Evolutionary conservation across 1,140 invertebrate genomes (phyloP).

Genomic region (Mizuhopecten yessoensis): DNA sequence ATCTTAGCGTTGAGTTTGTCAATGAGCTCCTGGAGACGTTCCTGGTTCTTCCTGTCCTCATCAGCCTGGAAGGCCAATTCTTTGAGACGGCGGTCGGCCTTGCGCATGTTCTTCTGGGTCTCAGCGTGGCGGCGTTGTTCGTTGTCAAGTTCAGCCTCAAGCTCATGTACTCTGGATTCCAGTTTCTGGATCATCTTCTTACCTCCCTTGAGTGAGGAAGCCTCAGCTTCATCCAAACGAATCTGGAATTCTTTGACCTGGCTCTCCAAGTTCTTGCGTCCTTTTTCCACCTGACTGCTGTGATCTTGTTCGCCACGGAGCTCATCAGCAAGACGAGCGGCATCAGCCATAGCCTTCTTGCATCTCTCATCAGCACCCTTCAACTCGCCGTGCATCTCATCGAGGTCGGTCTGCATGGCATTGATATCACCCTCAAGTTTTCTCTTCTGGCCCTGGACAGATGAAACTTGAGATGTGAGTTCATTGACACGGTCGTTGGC

Average conservation of each 20-base stretch:
- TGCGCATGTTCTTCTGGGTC: conserved; percentile 88
- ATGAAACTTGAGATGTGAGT: conserved; percentile 94
- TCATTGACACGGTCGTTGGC: conserved; percentile 99
- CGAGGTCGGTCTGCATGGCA: conserved; percentile 90
- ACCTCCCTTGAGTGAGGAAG: conserved; percentile 98
- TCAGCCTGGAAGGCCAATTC: conserved; percentile 92
- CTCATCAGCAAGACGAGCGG: conserved; percentile 98
- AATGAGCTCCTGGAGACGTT: conserved; percentile 98
- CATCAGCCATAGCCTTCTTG: conserved; percentile 97
- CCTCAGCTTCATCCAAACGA: conserved; percentile 97
- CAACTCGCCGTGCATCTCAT: conserved; percentile 82
- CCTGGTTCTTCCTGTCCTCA: conserved; percentile 98
- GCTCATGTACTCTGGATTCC: conserved; percentile 87
- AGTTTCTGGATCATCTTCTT: conserved; percentile 90
- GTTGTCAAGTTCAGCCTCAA: conserved; percentile 98
- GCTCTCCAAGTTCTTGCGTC: conserved; percentile 97
- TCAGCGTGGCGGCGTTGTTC: conserved; percentile 96
- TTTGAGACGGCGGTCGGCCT: conserved; percentile 90
- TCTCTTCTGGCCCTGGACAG: conserved; percentile 97
- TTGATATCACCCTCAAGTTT: conserved; percentile 99
- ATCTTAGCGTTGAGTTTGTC: conserved; percentile 99
- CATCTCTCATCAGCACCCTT: conserved; percentile 79
- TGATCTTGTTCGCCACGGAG: conserved; percentile 99
- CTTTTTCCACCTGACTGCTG: conserved; percentile 98
- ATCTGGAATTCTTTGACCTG: conserved; percentile 99